These are phyloP conservation scores for Scytalopus superciliaris DNA, from an alignment of 2,113 vertebrate species.

Conservation along the genomic window DNA sequence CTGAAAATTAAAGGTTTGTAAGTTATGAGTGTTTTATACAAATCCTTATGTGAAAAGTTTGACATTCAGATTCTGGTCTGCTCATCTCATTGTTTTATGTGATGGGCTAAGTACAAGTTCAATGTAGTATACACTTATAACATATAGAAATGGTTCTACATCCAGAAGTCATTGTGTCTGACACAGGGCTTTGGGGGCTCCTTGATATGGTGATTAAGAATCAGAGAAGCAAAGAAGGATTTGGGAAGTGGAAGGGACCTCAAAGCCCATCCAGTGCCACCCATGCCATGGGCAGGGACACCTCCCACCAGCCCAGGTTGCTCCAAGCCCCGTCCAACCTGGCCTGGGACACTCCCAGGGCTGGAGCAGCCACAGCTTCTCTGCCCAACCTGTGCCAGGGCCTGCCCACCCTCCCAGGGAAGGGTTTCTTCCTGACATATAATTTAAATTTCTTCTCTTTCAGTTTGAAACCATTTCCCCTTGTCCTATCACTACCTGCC, in stretches of 20 bases:
- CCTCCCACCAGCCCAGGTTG: fast-evolving
- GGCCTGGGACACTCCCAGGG: neutral
- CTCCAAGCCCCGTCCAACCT: fast-evolving
- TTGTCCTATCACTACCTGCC: neutral
- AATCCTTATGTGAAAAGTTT: neutral
- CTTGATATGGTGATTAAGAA: neutral
- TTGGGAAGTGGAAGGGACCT: neutral
- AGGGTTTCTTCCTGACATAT: fast-evolving
- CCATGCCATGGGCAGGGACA: neutral
- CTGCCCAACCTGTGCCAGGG: neutral
- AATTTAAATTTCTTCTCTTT: fast-evolving
- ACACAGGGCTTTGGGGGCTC: neutral
- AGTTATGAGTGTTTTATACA: neutral
- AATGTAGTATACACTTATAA: neutral
- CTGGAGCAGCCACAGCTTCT: neutral
- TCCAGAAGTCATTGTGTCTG: neutral
- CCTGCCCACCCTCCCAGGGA: neutral
- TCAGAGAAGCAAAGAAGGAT: neutral
- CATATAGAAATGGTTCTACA: neutral
- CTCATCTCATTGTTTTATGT: neutral
- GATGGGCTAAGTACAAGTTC: neutral
- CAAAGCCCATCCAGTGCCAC: fast-evolving
- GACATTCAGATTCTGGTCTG: neutral
- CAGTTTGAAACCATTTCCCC: fast-evolving
- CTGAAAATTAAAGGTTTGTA: neutral